Percentiles rank a stretch among this genome's conserved stretches.
phyloP scores from a whole-genome alignment of 2,888 invertebrate genomes.

The Lycophotia porphyrea region DNA sequence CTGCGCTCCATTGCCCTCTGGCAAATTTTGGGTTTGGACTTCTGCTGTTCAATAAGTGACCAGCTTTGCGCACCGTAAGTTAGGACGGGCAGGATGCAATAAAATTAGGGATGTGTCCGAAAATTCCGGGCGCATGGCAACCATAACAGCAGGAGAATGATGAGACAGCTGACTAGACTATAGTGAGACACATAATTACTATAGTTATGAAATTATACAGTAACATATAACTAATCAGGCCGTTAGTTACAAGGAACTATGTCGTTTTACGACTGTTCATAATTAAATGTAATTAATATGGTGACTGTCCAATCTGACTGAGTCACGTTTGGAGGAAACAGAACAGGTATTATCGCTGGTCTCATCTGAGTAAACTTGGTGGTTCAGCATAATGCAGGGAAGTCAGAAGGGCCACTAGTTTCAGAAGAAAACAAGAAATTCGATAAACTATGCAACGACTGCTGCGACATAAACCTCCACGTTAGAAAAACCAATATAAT shows the following conservation, averaged over 20 bases:
- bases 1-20: too few relatives aligned
- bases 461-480: background rate
- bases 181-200: background rate
- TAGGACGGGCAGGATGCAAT: too few relatives aligned
- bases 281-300: slow-evolving; percentile 50
- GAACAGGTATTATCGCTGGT: slow-evolving; percentile 44
- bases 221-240: background rate
- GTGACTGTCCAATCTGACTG: slow-evolving; percentile 54
- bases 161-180: background rate
- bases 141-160: background rate
- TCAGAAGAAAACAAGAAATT: background rate
- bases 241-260: background rate
- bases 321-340: slow-evolving; percentile 53
- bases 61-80: too few relatives aligned
- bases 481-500: background rate
- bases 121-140: background rate
- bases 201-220: background rate
- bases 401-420: slow-evolving; percentile 21
- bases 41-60: too few relatives aligned
- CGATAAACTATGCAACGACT: background rate
- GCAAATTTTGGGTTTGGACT: too few relatives aligned
- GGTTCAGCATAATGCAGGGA: background rate
- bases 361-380: slow-evolving; percentile 56
- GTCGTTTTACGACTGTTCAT: slow-evolving; percentile 29
- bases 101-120: too few relatives aligned